Evolutionary conservation across 2,797 vertebrate species (phyloP).

Genomic region (Coregonus ussuriensis): DNA sequence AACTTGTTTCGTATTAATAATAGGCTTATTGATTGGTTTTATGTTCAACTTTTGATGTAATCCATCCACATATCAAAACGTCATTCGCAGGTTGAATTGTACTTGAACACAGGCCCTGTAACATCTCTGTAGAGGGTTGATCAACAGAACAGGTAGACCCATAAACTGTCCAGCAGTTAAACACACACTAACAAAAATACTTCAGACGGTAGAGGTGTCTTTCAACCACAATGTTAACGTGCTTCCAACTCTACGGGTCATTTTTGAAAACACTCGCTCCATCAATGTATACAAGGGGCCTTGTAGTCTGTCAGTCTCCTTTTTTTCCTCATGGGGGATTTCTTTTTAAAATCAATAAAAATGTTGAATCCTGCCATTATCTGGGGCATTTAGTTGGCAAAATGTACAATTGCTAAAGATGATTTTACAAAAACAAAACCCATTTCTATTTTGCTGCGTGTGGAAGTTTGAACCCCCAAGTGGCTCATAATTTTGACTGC

Average conservation of each 20-base stretch:
- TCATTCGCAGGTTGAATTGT: conserved; percentile 22
- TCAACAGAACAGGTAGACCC: conserved; percentile 27
- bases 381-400: conserved; percentile 21
- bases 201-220: conserved; percentile 23
- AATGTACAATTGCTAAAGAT: conserved; percentile 21
- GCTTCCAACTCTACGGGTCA: conserved; percentile 67
- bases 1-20: conserved; percentile 4
- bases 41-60: not conserved
- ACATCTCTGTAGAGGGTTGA: conserved; percentile 55
- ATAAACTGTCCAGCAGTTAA: not conserved
- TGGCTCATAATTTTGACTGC: conserved; percentile 16
- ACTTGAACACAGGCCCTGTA: conserved; percentile 46
- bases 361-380: conserved; percentile 40
- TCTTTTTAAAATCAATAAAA: not conserved
- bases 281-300: conserved; percentile 6
- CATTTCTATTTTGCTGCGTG: conserved; percentile 41
- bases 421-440: conserved; percentile 29
- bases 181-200: not conserved
- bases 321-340: not conserved
- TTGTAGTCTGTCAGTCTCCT: conserved; percentile 19
- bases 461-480: conserved; percentile 41
- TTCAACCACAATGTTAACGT: conserved; percentile 36
- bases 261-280: conserved; percentile 19
- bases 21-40: not conserved
- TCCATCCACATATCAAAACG: not conserved